These are phyloP conservation scores for Gorilla gorilla DNA, from an alignment of 2,113 vertebrate species.

Conservation along the genomic window DNA sequence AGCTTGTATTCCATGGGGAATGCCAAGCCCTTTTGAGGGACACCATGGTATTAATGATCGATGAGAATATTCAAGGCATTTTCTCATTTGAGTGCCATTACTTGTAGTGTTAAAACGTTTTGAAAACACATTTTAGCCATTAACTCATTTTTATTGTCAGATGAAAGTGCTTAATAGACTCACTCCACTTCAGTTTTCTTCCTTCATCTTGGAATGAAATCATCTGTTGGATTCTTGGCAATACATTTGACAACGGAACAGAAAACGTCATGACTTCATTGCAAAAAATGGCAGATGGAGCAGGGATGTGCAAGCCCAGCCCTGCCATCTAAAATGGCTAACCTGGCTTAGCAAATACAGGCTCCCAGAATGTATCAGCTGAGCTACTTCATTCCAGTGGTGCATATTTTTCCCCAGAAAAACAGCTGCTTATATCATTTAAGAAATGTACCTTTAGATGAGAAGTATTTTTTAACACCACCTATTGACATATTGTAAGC, in stretches of 20 bases:
- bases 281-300: neutral
- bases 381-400: neutral
- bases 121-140: slow-evolving; percentile 75
- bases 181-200: slow-evolving; percentile 22
- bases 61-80: slow-evolving; percentile 64
- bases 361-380: neutral
- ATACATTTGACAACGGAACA: neutral
- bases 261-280: slow-evolving; percentile 21
- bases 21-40: slow-evolving; percentile 8
- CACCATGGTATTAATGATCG: slow-evolving; percentile 42
- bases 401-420: neutral
- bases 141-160: slow-evolving; percentile 78
- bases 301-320: neutral
- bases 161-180: slow-evolving; percentile 74
- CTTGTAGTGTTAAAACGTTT: slow-evolving; percentile 67
- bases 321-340: accelerated
- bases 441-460: neutral
- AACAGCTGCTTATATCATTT: neutral
- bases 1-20: neutral
- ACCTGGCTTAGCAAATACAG: neutral
- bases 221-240: slow-evolving; percentile 63
- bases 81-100: slow-evolving; percentile 63
- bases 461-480: neutral
- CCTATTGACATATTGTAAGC: neutral
- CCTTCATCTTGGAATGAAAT: slow-evolving; percentile 64